phyloP scores from a whole-genome alignment of 2,888 invertebrate genomes.

The Eristalis arbustorum region DNA sequence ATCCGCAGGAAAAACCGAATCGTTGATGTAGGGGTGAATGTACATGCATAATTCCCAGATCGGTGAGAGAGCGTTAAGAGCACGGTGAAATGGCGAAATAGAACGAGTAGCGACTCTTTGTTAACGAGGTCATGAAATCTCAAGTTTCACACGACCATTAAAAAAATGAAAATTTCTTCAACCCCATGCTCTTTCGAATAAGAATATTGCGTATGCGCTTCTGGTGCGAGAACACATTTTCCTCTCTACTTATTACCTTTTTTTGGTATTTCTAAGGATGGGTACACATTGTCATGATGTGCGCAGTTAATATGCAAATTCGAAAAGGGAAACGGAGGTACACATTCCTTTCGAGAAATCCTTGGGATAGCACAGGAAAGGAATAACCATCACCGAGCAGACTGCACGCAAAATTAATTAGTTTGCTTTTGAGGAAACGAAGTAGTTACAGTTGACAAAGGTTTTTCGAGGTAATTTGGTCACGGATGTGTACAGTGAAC shows the following conservation, averaged over 20 bases:
- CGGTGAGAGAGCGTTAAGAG: neutral
- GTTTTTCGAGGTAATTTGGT: no score
- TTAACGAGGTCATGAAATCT: neutral
- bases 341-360: slow-evolving; percentile 55
- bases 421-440: neutral
- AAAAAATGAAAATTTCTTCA: no score
- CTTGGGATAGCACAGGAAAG: slow-evolving; percentile 11
- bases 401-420: slow-evolving; percentile 40
- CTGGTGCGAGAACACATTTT: no score
- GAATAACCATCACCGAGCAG: slow-evolving; percentile 13
- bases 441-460: no score
- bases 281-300: neutral
- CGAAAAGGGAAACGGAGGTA: neutral
- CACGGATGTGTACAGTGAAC: no score
- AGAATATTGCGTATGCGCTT: no score
- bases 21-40: neutral
- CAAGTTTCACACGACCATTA: neutral
- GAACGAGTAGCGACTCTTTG: neutral
- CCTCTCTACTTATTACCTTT: no score
- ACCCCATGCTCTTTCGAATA: no score
- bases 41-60: neutral
- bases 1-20: neutral
- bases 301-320: neutral
- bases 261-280: no score
- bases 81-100: neutral